phyloP scores from a whole-genome alignment of 1,140 invertebrate genomes.

The Pogonus chalceus region DNA sequence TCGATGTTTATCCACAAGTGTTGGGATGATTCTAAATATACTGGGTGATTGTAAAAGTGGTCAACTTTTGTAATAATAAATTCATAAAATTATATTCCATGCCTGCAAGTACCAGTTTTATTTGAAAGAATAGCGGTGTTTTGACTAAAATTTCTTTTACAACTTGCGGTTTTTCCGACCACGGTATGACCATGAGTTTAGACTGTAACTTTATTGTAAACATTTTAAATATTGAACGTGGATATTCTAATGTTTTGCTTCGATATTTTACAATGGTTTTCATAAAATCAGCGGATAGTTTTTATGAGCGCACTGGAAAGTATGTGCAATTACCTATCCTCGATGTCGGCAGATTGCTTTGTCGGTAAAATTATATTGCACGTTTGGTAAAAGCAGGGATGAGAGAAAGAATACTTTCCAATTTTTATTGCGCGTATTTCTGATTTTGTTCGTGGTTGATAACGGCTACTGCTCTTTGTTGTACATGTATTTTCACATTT shows the following conservation, averaged over 20 bases:
- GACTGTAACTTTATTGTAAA: background rate
- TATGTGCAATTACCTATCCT: background rate
- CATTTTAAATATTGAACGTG: background rate
- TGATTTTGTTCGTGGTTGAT: background rate
- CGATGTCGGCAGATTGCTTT: background rate
- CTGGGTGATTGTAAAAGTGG: background rate
- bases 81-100: constrained; percentile 3
- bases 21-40: background rate
- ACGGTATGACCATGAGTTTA: background rate
- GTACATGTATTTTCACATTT: background rate
- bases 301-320: constrained; percentile 2
- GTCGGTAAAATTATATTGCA: constrained; percentile 5
- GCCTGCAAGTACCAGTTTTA: background rate
- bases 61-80: background rate
- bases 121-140: background rate
- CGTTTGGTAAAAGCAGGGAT: background rate
- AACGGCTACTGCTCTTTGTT: background rate
- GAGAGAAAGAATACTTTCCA: background rate
- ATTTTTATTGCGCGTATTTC: constrained; percentile 1
- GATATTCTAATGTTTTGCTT: background rate
- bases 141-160: constrained; percentile 2
- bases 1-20: background rate
- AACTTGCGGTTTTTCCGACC: background rate
- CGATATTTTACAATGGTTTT: background rate
- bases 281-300: constrained; percentile 1